Percentiles rank a stretch among this genome's conserved stretches.
Conservation (phyloP, 2,888 invertebrate genomes). For the Apodemia zela region DNA sequence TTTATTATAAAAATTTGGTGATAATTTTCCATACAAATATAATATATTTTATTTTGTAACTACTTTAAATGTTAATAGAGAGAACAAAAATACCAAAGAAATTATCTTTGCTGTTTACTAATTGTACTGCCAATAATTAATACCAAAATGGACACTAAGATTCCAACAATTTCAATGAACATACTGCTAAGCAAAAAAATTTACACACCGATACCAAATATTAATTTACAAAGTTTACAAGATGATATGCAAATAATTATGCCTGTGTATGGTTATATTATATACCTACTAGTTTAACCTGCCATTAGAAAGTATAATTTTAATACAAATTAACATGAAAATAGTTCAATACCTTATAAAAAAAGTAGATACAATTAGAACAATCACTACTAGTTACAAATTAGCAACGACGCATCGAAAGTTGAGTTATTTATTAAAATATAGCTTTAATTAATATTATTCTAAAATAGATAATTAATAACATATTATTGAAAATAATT, state of each 20-base stretch:
- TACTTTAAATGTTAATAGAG: no score
- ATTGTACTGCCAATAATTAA: no score
- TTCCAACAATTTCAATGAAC: background rate
- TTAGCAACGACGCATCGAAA: conserved; percentile 30
- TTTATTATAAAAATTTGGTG: no score
- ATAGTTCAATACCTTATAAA: background rate
- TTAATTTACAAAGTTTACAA: background rate
- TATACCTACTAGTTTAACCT: conserved; percentile 8
- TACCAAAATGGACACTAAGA: no score
- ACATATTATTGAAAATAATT: conserved; percentile 20
- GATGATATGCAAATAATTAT: background rate
- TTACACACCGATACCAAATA: background rate
- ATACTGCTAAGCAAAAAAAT: background rate
- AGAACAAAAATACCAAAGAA: no score
- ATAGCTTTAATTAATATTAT: conserved; percentile 40
- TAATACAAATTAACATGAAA: conserved; percentile 26
- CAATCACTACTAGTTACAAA: conserved; percentile 7
- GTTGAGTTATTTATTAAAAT: conserved; percentile 30
- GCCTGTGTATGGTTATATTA: background rate
- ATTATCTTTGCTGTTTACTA: no score
- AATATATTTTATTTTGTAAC: no score
- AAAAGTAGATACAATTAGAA: background rate
- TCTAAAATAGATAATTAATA: conserved; percentile 44
- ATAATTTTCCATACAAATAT: no score
- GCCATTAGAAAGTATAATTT: conserved; percentile 13